Conservation (phyloP, 2,113 vertebrate species). For the Tympanuchus pallidicinctus region DNA sequence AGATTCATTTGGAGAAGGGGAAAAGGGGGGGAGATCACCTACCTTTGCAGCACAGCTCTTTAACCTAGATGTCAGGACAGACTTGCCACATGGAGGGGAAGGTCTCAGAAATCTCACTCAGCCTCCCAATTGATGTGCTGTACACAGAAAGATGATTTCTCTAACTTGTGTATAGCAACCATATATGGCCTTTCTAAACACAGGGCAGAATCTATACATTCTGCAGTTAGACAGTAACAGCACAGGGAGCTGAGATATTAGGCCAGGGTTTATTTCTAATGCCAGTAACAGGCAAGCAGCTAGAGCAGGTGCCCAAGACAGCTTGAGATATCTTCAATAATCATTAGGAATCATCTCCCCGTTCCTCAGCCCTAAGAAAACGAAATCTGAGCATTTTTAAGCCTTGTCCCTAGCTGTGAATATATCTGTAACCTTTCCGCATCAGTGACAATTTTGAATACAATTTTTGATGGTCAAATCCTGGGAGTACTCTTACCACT, state of each 20-base stretch:
- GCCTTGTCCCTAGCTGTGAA: not conserved
- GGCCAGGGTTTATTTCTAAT: not conserved
- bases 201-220: not conserved
- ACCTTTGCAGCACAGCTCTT: not conserved
- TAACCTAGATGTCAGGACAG: not conserved
- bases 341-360: not conserved
- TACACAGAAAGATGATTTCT: fast-evolving
- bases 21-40: not conserved
- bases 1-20: not conserved
- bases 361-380: not conserved
- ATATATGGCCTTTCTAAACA: not conserved
- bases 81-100: not conserved
- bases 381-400: not conserved
- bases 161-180: not conserved
- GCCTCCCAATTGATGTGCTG: not conserved
- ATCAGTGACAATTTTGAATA: not conserved
- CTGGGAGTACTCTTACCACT: not conserved
- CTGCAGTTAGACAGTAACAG: not conserved
- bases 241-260: not conserved
- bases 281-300: not conserved
- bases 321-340: not conserved
- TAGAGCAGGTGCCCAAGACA: not conserved
- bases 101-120: not conserved
- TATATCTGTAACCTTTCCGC: not conserved
- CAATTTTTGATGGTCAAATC: not conserved